A percentile compares a stretch with the other conserved stretches of the same genome.
Evolutionary conservation across 2,888 invertebrate genomes (phyloP).

Genomic region (Callinectes sapidus): DNA sequence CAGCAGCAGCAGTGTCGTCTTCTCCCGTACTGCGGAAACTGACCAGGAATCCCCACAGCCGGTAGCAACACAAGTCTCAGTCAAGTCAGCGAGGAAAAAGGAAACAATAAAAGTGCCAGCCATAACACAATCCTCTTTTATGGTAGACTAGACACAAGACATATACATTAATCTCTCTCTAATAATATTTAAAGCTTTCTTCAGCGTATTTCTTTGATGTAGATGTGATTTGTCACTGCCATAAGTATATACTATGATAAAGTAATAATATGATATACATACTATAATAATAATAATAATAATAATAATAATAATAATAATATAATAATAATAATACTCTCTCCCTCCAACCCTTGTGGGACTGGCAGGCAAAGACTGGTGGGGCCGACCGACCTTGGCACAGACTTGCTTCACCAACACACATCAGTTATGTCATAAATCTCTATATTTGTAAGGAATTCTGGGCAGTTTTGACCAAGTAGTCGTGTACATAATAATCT

Average conservation of each 20-base stretch:
- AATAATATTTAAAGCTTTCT: constrained; percentile 27
- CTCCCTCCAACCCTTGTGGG: constrained; percentile 32
- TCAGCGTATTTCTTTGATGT: constrained; percentile 30
- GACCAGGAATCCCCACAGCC: constrained; percentile 31
- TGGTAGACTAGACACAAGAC: constrained; percentile 24
- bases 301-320: no score
- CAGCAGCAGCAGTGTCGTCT: no score
- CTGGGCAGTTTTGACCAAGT: constrained; percentile 64
- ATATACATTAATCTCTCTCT: constrained; percentile 18
- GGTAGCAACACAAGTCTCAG: constrained; percentile 6
- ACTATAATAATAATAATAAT: no score
- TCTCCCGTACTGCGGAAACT: not conserved
- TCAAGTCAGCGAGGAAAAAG: not conserved
- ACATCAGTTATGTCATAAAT: constrained; percentile 41
- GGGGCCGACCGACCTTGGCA: constrained; percentile 54
- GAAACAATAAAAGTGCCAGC: constrained; percentile 29
- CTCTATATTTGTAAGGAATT: constrained; percentile 56
- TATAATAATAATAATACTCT: constrained; percentile 46
- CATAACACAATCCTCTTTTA: constrained; percentile 22
- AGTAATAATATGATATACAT: constrained; percentile 33
- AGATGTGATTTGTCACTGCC: constrained; percentile 59
- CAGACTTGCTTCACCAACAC: constrained; percentile 48
- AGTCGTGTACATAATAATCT: constrained; percentile 65
- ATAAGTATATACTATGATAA: constrained; percentile 43
- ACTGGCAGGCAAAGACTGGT: constrained; percentile 36